Conservation (phyloP, 2,113 vertebrate genomes). For the Osmerus mordax region DNA sequence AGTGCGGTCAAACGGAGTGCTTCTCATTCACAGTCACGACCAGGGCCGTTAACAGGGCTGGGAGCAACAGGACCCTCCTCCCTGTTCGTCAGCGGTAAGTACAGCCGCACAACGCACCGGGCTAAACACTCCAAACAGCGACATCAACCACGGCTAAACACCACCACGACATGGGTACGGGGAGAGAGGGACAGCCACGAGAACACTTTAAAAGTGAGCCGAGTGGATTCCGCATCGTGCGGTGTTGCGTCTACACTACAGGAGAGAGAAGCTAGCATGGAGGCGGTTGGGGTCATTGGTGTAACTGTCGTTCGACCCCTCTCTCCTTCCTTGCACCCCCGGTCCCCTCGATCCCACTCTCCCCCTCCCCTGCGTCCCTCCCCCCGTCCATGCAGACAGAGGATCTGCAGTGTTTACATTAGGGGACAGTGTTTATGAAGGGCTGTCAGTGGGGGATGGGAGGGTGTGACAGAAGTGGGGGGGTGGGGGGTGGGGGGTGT, state of each 20-base stretch:
- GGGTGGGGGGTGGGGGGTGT: conserved; percentile 32
- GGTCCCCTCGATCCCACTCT: conserved; percentile 13
- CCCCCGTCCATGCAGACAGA: background rate
- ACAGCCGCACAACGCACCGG: background rate
- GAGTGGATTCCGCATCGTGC: too few relatives aligned
- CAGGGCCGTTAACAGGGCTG: background rate
- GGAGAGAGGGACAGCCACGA: too few relatives aligned
- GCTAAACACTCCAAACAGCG: conserved; percentile 5
- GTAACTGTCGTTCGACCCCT: background rate
- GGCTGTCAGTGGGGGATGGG: conserved; percentile 43
- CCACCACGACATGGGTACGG: too few relatives aligned
- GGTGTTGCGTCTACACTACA: too few relatives aligned
- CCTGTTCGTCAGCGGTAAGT: conserved; percentile 11
- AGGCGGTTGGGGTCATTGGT: background rate
- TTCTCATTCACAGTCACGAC: conserved; percentile 32
- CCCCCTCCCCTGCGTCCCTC: conserved; percentile 8
- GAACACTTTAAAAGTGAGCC: too few relatives aligned
- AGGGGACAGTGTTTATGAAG: conserved; percentile 54
- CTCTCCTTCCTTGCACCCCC: conserved; percentile 9
- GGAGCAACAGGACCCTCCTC: conserved; percentile 7
- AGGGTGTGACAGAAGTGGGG: conserved; percentile 20
- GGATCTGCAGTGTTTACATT: conserved; percentile 53
- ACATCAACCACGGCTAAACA: background rate
- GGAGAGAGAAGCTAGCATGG: background rate
- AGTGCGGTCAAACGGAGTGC: conserved; percentile 38